These are phyloP conservation scores for Prenolepis imparis DNA, from an alignment of 2,888 invertebrate species.

Conservation along the genomic window DNA sequence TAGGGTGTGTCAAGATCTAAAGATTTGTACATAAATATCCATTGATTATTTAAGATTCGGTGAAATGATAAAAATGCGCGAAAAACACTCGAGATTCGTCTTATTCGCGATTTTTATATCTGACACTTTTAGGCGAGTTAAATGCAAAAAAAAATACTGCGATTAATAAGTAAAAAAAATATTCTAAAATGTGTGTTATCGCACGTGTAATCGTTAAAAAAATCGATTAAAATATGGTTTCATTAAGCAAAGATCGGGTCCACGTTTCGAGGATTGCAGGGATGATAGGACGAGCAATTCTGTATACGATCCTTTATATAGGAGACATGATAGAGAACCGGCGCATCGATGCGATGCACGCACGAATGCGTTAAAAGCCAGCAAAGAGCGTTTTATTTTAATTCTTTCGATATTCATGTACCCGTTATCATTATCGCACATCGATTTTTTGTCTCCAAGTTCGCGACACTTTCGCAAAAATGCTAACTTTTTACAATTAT, in stretches of 20 bases:
- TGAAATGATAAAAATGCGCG: not conserved
- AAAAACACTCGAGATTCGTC: not conserved
- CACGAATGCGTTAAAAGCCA: conserved; percentile 33
- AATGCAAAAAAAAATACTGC: not conserved
- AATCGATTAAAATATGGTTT: not conserved
- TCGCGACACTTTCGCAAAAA: not conserved
- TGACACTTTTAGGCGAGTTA: not conserved
- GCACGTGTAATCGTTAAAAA: not conserved
- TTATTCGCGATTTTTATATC: not conserved
- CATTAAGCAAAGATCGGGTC: not conserved
- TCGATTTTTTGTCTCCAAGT: conserved; percentile 14
- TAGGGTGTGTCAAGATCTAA: conserved; percentile 4
- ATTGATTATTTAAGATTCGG: not conserved
- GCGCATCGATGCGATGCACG: conserved; percentile 40
- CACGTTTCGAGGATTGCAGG: not conserved
- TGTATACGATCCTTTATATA: conserved; percentile 16
- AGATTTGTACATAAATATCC: not conserved
- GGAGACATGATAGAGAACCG: conserved; percentile 8
- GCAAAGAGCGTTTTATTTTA: conserved; percentile 39
- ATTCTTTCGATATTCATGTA: conserved; percentile 35
- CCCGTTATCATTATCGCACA: not conserved
- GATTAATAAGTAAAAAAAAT: not conserved
- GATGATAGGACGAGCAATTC: not conserved
- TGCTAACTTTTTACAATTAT: not conserved
- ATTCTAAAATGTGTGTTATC: not conserved